Evolutionary conservation across 2,113 vertebrate genomes (phyloP).

Genomic region (Sorex araneus): DNA sequence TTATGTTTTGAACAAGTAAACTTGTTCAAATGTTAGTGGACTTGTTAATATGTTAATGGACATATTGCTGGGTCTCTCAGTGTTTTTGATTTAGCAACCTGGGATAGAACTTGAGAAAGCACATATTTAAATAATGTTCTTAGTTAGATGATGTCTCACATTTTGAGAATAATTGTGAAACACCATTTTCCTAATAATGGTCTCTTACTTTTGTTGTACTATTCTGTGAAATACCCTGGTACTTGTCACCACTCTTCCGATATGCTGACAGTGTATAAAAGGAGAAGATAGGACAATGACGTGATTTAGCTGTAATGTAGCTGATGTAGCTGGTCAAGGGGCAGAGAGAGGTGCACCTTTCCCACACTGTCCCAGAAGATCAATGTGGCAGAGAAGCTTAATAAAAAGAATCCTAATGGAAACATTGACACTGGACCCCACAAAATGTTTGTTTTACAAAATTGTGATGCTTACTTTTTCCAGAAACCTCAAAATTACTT

Average conservation of each 20-base stretch:
- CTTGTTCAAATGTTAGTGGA: too few species aligned
- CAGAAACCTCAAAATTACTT: conserved; percentile 66
- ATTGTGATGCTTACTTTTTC: not conserved
- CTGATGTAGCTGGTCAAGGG: not conserved
- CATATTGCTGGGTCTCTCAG: not conserved
- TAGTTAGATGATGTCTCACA: not conserved
- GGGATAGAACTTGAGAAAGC: not conserved
- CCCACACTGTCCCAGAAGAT: not conserved
- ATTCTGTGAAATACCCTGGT: not conserved
- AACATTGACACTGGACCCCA: conserved; percentile 50
- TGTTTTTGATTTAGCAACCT: not conserved
- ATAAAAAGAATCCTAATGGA: conserved; percentile 41
- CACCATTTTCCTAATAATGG: not conserved
- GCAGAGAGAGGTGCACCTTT: not conserved
- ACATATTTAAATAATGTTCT: not conserved
- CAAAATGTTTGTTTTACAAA: conserved; percentile 61
- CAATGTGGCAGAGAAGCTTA: not conserved
- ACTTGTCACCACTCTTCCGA: not conserved
- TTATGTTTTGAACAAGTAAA: not conserved
- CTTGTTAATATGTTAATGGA: too few species aligned
- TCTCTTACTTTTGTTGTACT: not conserved
- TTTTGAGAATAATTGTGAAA: not conserved
- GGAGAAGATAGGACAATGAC: not conserved
- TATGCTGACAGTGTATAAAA: not conserved
- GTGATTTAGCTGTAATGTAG: not conserved